These are phyloP conservation scores for Nasalis larvatus DNA, from an alignment of 2,113 vertebrate genomes.

Conservation along the genomic window DNA sequence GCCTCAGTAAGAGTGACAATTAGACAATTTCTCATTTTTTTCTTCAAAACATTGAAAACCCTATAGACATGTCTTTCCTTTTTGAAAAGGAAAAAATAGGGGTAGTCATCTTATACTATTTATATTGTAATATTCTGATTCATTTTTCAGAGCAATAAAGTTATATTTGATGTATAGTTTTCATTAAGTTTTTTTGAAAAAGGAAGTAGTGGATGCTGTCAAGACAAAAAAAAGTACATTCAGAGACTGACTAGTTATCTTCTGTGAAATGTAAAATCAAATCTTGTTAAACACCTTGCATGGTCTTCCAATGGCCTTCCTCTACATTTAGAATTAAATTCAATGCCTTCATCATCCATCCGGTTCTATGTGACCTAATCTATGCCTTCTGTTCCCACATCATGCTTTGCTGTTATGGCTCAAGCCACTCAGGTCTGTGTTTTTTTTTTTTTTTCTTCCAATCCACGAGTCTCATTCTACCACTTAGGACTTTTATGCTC, in stretches of 20 bases:
- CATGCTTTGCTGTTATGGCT: not conserved
- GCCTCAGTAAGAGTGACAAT: not conserved
- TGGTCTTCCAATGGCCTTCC: not conserved
- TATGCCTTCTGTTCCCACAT: not conserved
- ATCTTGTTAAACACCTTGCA: not conserved
- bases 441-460: not conserved
- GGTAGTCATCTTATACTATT: not conserved
- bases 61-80: not conserved
- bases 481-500: not conserved
- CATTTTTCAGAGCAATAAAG: not conserved
- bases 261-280: not conserved
- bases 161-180: not conserved
- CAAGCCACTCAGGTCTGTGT: not conserved
- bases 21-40: not conserved
- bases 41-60: not conserved
- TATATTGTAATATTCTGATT: not conserved
- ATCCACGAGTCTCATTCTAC: too few relatives aligned
- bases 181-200: not conserved
- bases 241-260: not conserved
- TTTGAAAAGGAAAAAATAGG: not conserved
- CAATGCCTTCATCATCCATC: not conserved
- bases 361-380: too few relatives aligned
- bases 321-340: not conserved
- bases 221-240: not conserved
- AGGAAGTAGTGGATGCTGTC: too few relatives aligned